Evolutionary conservation across 2,113 vertebrate species (phyloP), one percentile per base, ranked within the genome.

Genomic region (Chamaea fasciata): DNA sequence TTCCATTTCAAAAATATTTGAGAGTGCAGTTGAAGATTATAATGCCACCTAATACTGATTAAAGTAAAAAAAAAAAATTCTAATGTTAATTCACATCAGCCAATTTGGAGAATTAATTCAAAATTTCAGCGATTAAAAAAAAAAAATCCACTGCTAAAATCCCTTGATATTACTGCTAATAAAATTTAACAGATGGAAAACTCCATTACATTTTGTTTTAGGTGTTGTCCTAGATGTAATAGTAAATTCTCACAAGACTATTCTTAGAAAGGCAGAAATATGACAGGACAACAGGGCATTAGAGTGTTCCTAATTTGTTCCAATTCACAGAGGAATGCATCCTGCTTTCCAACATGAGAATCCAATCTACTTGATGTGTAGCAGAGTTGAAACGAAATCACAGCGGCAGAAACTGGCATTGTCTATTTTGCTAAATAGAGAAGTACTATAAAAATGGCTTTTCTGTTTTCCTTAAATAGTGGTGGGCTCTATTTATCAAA

Each of bases 291-390:
- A 81, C 53, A 91, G 87, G 35, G 87, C 96, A 96, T 60, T 44
- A 92, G 93, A 97, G 50, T 96, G 94, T 94, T 79, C 94, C 94
- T 97, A 97, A 98, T 97, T 98, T 91, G 86, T 97, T 97, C 96
- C 97, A 97, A 96, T 96, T 97, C 97, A 97, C 92, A 96, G 91
- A 96, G 87, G 97, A 97, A 97, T 94, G 93, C 87, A 82, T 95
- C 96, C 87, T 67, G 62, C 89, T 95, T 96, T 97, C 92, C 97
- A 97, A 64, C 93, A 97, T 16, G 56, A 97, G 96, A 97, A 97
- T 97, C 96, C 96, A 98, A 97, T 97, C 97, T 97, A 84, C 84
- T 28, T 97, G 93, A 97, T 96, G 94, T 79, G 97, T 97, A 98
- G 89, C 69, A 89, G 87, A 97, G 79, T 95, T 97, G 96, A 98